phyloP scores from a whole-genome alignment of 35 echinoderm and acorn worm species.

The Ophioderma brevispina region DNA sequence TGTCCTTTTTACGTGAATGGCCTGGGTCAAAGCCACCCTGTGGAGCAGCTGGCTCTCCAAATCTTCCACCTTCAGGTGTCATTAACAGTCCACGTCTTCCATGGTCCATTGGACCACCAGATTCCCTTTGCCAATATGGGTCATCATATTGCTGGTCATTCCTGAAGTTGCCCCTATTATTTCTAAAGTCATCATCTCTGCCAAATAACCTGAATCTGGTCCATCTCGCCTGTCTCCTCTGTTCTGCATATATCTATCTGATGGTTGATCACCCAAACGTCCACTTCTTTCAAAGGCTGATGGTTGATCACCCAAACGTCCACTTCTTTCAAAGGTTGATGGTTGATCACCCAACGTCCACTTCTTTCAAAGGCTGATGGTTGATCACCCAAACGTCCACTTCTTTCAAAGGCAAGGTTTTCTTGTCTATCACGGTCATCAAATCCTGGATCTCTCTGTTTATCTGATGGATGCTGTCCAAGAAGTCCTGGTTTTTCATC shows the following conservation, averaged over 20 bases:
- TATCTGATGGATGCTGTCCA: background rate
- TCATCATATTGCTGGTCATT: background rate
- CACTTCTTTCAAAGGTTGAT: background rate
- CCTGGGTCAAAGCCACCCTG: background rate
- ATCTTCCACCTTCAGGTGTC: background rate
- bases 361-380: background rate
- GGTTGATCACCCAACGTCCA: no score
- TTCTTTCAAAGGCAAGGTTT: background rate
- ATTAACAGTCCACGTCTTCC: background rate
- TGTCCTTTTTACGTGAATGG: background rate
- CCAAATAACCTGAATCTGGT: no score
- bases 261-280: background rate
- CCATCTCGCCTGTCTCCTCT: no score
- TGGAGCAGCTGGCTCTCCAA: conserved; percentile 12
- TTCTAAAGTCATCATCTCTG: background rate
- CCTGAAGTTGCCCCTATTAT: background rate
- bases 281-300: background rate
- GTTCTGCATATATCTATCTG: background rate
- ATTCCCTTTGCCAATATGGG: background rate
- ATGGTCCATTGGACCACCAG: background rate
- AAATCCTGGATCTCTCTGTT: background rate
- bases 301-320: background rate
- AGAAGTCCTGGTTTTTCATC: background rate
- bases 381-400: background rate
- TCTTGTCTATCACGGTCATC: background rate